phyloP scores from a whole-genome alignment of 2,888 invertebrate genomes.

The Leptinotarsa tumamoca region DNA sequence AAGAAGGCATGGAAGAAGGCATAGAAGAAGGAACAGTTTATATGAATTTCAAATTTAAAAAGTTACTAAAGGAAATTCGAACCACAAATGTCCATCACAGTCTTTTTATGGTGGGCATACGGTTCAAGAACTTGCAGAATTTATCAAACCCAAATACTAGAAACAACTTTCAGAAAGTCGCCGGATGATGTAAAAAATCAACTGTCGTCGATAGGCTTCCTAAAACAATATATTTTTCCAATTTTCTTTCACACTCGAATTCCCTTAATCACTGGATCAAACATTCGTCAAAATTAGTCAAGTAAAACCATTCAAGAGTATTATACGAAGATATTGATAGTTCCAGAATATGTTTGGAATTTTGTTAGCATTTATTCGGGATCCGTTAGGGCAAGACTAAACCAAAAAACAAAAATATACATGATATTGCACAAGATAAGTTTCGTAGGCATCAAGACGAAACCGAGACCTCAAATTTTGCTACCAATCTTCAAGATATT shows the following conservation, averaged over 20 bases:
- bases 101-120: too few relatives aligned
- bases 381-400: constrained; percentile 21
- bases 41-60: too few relatives aligned
- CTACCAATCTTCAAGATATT: neutral
- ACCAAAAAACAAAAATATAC: constrained; percentile 25
- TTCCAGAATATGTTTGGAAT: constrained; percentile 8
- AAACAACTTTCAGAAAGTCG: neutral
- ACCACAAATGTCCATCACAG: too few relatives aligned
- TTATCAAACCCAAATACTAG: neutral
- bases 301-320: constrained; percentile 1
- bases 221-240: too few relatives aligned
- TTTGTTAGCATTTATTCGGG: neutral
- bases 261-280: neutral
- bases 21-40: too few relatives aligned
- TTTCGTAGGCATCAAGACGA: constrained; percentile 31
- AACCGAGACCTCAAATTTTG: neutral
- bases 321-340: neutral
- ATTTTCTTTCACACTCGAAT: constrained; percentile 5
- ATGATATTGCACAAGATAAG: constrained; percentile 45
- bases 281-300: neutral
- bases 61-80: too few relatives aligned
- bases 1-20: too few relatives aligned
- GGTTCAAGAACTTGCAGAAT: too few relatives aligned
- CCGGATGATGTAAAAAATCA: neutral
- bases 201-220: too few relatives aligned